Conservation (phyloP, 1,140 invertebrate genomes). For the Drosophila busckii region DNA sequence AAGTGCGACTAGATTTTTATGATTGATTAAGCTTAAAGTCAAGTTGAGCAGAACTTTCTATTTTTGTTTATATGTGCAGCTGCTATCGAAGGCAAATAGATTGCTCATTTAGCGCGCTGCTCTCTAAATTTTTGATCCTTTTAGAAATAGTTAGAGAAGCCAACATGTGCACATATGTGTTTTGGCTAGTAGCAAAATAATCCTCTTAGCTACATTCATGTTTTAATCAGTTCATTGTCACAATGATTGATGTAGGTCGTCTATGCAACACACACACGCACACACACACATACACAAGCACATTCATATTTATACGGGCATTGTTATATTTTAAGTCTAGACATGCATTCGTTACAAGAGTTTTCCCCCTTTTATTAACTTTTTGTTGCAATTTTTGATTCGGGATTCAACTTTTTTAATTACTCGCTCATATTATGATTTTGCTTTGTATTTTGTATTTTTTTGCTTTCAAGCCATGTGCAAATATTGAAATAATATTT, state of each 20-base stretch:
- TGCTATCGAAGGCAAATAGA: too few relatives aligned
- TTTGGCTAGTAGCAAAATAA: conserved; percentile 21
- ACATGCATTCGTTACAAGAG: too few relatives aligned
- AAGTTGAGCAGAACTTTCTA: conserved; percentile 3
- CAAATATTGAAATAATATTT: conserved; percentile 65
- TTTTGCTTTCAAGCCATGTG: conserved; percentile 14
- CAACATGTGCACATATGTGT: neutral
- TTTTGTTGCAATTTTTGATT: conserved; percentile 8
- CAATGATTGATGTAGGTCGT: conserved; percentile 39
- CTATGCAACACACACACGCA: too few relatives aligned
- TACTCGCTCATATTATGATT: conserved; percentile 41
- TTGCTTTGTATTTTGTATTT: conserved; percentile 3
- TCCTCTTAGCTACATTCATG: conserved; percentile 33
- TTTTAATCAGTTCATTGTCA: conserved; percentile 44
- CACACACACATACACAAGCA: too few relatives aligned
- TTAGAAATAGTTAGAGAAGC: neutral
- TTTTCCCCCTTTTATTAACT: too few relatives aligned
- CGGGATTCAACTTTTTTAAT: conserved; percentile 60
- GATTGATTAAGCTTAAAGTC: too few relatives aligned
- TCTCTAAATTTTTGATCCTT: neutral
- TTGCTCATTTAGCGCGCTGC: too few relatives aligned
- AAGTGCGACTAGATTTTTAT: too few relatives aligned
- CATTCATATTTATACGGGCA: conserved; percentile 12
- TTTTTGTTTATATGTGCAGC: conserved; percentile 1
- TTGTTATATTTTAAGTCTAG: conserved; percentile 24